Evolutionary conservation across 2,888 invertebrate genomes (phyloP).

Genomic region (Zaprionus obscuricornis): DNA sequence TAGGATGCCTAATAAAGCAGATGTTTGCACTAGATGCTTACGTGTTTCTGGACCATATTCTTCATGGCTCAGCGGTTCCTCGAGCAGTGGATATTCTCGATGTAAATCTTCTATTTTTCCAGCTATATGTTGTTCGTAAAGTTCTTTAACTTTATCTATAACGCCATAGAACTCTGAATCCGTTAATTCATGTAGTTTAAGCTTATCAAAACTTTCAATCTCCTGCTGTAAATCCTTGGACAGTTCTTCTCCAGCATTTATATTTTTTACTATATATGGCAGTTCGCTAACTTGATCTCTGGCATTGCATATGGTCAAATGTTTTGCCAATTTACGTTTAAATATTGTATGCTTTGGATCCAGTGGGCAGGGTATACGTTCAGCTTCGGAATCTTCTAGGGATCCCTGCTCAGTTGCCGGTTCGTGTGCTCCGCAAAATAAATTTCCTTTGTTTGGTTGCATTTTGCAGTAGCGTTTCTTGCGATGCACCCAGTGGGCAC

Average conservation of each 20-base stretch:
- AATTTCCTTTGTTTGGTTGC: conserved; percentile 87
- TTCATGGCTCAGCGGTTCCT: conserved; percentile 84
- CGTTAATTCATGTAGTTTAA: conserved; percentile 83
- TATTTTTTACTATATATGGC: conserved; percentile 80
- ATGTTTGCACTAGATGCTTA: conserved; percentile 91
- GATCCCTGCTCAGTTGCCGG: conserved; percentile 59
- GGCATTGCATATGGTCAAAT: conserved; percentile 90
- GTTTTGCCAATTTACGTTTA: conserved; percentile 87
- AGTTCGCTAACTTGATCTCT: conserved; percentile 84
- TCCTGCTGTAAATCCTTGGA: conserved; percentile 12
- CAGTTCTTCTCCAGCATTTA: conserved; percentile 72
- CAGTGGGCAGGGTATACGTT: conserved; percentile 88
- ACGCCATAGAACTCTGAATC: conserved; percentile 81
- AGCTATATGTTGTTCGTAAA: conserved; percentile 81
- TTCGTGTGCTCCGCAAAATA: conserved; percentile 90
- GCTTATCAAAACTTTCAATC: conserved; percentile 23
- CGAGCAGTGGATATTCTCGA: conserved; percentile 83
- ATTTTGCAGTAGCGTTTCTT: conserved; percentile 91
- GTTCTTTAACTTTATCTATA: conserved; percentile 83
- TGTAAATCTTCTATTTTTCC: conserved; percentile 83
- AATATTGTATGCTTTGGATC: conserved; percentile 90
- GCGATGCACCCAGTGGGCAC: conserved; percentile 87
- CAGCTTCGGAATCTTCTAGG: conserved; percentile 60
- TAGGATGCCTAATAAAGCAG: conserved; percentile 89
- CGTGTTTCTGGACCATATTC: conserved; percentile 87